phyloP scores from a whole-genome alignment of 2,888 invertebrate species.

The Acleris sparsana region DNA sequence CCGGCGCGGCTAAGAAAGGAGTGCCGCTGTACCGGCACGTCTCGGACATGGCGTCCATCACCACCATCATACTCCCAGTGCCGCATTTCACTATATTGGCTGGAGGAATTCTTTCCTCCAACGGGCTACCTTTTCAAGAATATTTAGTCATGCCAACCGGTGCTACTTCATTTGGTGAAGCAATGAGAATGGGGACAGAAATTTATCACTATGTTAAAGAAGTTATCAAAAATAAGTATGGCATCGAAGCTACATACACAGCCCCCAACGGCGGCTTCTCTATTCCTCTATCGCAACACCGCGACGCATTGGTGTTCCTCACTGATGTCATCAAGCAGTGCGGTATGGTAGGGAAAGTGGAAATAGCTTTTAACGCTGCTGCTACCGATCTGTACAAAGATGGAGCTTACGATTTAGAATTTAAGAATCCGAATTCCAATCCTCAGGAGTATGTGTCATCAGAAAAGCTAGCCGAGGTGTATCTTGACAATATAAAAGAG shows the following conservation, averaged over 20 bases:
- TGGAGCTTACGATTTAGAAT: slow-evolving; percentile 96
- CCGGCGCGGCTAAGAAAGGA: slow-evolving; percentile 97
- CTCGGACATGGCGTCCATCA: slow-evolving; percentile 96
- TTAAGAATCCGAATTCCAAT: slow-evolving; percentile 97
- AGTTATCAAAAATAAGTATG: slow-evolving; percentile 94
- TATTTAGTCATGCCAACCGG: slow-evolving; percentile 97
- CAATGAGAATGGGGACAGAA: slow-evolving; percentile 98
- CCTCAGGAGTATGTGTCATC: slow-evolving; percentile 91
- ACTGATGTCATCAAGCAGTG: slow-evolving; percentile 94
- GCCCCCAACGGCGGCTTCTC: slow-evolving; percentile 99
- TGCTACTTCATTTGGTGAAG: slow-evolving; percentile 95
- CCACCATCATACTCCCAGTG: slow-evolving; percentile 95
- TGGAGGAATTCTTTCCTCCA: slow-evolving; percentile 98
- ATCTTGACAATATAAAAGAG: slow-evolving; percentile 93
- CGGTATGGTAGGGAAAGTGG: slow-evolving; percentile 94
- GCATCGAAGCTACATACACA: slow-evolving; percentile 95
- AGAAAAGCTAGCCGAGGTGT: slow-evolving; percentile 92
- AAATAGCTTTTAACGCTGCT: slow-evolving; percentile 98
- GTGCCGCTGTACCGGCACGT: slow-evolving; percentile 95
- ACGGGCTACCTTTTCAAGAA: slow-evolving; percentile 97
- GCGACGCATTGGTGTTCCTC: slow-evolving; percentile 94
- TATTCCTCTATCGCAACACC: slow-evolving; percentile 96
- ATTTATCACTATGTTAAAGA: slow-evolving; percentile 96
- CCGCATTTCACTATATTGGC: slow-evolving; percentile 99
- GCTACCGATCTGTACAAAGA: slow-evolving; percentile 97